These are phyloP conservation scores for Drosophila elegans DNA, from an alignment of 1,140 invertebrate genomes.

Conservation along the genomic window DNA sequence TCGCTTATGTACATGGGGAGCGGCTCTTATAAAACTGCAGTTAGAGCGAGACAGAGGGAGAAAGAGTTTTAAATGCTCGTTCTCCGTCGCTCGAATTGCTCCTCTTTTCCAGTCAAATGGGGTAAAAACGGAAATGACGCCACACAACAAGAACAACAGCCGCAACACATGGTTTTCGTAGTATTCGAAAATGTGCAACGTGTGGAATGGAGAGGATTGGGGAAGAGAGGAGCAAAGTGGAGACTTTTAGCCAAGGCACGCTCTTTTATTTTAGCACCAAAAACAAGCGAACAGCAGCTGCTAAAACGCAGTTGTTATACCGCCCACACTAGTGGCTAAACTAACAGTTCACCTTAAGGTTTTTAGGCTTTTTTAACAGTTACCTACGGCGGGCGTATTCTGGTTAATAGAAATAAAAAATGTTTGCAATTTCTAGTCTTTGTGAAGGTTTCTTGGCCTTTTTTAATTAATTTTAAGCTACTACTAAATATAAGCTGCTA, in stretches of 20 bases:
- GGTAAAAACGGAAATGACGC: conserved; percentile 80
- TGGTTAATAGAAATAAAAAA: neutral
- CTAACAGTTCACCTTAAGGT: conserved; percentile 10
- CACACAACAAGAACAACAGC: conserved; percentile 42
- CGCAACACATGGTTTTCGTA: conserved; percentile 26
- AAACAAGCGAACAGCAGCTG: conserved; percentile 28
- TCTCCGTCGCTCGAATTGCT: conserved; percentile 9
- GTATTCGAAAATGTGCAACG: conserved; percentile 59
- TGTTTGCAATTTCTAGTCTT: no score
- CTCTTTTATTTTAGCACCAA: conserved; percentile 44
- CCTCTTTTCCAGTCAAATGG: conserved; percentile 56
- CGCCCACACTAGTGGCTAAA: conserved; percentile 39
- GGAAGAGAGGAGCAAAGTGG: conserved; percentile 7
- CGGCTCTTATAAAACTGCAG: conserved; percentile 42
- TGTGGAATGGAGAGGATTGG: conserved; percentile 22
- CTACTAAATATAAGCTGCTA: no score
- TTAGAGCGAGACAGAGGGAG: conserved; percentile 16
- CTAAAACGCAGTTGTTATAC: conserved; percentile 42
- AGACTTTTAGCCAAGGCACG: conserved; percentile 75
- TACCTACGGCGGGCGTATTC: neutral
- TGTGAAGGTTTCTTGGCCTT: no score
- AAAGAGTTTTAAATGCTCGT: conserved; percentile 31
- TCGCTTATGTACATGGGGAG: conserved; percentile 51
- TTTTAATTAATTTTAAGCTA: no score
- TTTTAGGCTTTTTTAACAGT: conserved; percentile 6